These are phyloP conservation scores for Harpagus bidentatus DNA, from an alignment of 2,113 vertebrate species.

Conservation along the genomic window DNA sequence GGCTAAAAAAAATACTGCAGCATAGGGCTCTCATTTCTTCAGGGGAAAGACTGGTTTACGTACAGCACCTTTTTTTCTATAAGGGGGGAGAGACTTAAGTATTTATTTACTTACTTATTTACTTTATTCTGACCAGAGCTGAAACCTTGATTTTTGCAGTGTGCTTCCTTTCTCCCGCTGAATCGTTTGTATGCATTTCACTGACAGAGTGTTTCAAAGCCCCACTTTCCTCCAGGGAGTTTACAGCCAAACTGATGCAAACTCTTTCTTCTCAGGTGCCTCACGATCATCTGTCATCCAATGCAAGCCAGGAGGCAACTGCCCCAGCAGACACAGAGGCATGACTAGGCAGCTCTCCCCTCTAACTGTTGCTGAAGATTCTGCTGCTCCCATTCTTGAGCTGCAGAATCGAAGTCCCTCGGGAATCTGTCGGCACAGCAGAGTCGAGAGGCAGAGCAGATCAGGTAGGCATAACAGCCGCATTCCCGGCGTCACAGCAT, in stretches of 20 bases:
- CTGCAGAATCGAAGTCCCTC: conserved; percentile 78
- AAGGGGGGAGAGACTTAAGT: conserved; percentile 24
- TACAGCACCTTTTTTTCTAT: neutral
- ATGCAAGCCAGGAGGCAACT: conserved; percentile 80
- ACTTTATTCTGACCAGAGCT: conserved; percentile 16
- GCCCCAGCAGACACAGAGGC: conserved; percentile 74
- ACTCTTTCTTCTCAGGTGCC: conserved; percentile 77
- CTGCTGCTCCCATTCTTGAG: conserved; percentile 81
- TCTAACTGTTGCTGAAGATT: conserved; percentile 77
- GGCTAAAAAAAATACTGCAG: neutral
- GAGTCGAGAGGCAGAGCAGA: conserved; percentile 76
- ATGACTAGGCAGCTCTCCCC: conserved; percentile 78
- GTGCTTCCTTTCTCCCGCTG: neutral
- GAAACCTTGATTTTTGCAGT: neutral
- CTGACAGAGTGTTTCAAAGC: conserved; percentile 22
- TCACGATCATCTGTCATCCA: conserved; percentile 77
- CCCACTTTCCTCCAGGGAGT: conserved; percentile 12
- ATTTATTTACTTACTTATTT: neutral
- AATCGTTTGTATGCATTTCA: neutral
- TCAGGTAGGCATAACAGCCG: conserved; percentile 65
- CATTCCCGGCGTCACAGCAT: neutral
- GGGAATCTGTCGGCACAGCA: conserved; percentile 74
- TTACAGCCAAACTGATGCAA: conserved; percentile 59
- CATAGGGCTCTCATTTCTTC: neutral
- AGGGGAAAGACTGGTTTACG: neutral